These are phyloP conservation scores for Lichenostomus cassidix DNA, from an alignment of 2,113 vertebrate genomes.

Conservation along the genomic window DNA sequence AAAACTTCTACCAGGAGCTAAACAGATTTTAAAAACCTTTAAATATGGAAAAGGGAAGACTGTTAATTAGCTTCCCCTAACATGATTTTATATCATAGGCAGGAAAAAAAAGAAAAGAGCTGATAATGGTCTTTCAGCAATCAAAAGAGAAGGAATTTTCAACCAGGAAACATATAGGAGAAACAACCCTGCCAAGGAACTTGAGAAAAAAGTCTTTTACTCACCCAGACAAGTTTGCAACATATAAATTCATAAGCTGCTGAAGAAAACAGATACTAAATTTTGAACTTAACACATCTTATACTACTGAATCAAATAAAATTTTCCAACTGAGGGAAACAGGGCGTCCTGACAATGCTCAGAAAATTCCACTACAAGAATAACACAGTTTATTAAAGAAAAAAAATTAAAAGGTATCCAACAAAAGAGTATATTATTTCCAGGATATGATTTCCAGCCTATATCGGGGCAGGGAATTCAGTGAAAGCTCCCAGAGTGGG, in stretches of 20 bases:
- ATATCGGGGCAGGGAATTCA: neutral
- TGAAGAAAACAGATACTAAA: neutral
- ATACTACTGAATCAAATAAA: neutral
- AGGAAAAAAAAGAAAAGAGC: neutral
- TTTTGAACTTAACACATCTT: neutral
- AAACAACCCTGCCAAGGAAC: neutral
- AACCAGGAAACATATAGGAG: neutral
- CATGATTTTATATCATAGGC: neutral
- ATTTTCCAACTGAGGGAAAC: neutral
- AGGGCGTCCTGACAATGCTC: neutral
- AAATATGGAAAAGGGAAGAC: conserved; percentile 17
- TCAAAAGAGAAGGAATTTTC: neutral
- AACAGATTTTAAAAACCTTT: conserved; percentile 25
- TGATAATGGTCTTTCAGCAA: neutral
- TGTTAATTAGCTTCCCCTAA: conserved; percentile 9
- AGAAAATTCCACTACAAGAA: neutral
- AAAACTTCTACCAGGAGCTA: neutral
- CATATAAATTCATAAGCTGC: neutral
- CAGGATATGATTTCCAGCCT: neutral
- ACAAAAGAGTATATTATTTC: neutral
- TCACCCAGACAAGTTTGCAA: neutral
- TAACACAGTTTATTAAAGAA: neutral
- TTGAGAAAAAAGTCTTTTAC: neutral
- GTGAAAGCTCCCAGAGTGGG: neutral
- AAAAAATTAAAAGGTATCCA: neutral